Evolutionary conservation across 2,888 invertebrate genomes (phyloP), one percentile per base, ranked within the genome.

Genomic region (Dynastes grantii): DNA sequence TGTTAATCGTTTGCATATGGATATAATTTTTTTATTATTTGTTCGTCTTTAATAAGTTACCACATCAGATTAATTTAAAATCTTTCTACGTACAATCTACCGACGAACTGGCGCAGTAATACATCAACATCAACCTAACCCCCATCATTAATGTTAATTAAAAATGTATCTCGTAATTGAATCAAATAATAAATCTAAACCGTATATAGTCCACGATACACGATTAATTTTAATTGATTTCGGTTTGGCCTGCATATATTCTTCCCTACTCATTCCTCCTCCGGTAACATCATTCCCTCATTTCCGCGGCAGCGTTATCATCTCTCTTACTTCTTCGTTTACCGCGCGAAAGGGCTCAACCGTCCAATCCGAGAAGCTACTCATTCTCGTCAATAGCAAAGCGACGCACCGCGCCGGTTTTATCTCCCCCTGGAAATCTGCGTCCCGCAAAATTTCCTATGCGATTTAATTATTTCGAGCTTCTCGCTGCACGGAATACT

Each of bases 161-260:
- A 61, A 61, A 75, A 75, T 61, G 61, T 49, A 75, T 61, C 73
- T 61, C 40, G 61, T 61, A 75, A 75, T 61, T 71, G 40, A 75
- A 75, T 75, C 73, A 75, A 51, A 75, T 13, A 75, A 75, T 75
- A 75, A 75, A 75, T 75, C 61, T 61, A 61, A 61, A 61, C 63
- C 45, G 55, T 58, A 58, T 22, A 53, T 53, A 58, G 53, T 63
- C 4, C 27, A 40, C 73, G 73, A 27, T 68, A 51, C 8, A 68
- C 58, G 73, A 58, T 75, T 75, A 75, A 75, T 75, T 75, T 75
- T 58, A 75, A 61, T 75, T 75, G 73, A 45, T 75, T 75, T 75
- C 45, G 27, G 27, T 75, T 75, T n/a, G 73, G 68, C 32, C 63
- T 27, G 63, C 29, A 13, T 27, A 51, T 51, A 22, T 27, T 27